Evolutionary conservation across 1,140 invertebrate genomes (phyloP), one percentile per base, ranked within the genome.

Genomic region (Harlomillsia oculata): DNA sequence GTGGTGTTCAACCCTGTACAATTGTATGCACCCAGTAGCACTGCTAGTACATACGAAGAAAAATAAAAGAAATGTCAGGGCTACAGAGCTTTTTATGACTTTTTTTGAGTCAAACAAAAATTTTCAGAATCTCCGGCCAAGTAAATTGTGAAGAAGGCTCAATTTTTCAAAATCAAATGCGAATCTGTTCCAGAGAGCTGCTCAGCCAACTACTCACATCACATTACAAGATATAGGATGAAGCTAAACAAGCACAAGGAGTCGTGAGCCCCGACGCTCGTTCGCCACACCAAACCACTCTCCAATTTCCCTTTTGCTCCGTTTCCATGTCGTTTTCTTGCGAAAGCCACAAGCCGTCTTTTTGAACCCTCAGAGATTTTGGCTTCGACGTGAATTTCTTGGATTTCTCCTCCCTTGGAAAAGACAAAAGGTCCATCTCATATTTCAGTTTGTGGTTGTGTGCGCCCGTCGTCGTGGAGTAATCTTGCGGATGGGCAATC

Each of bases 81-180:
- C 45, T 34, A 34, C 32, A 34, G 8, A 34, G 18, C 11, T 41
- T 41, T 20, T 9, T 9, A 11, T 41, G 18, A 11, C 23, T 48
- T 21, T 20, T 48, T 21, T 48, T 48, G 45, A 32, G 28, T 48
- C 45, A 48, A n/a, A 48, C 29, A 48, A 28, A 48, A 48, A 48
- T 48, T 30, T 48, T 48, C n/a, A n/a, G n/a, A n/a, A n/a, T n/a
- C n/a, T n/a, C n/a, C 36, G 30, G 30, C 45, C 30, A 48, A 48
- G 45, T 48, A 32, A 48, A 48, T 48, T 48, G 45, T 28, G 45
- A 28, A 48, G 45, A 48, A 30, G 45, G 45, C 45, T 48, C 45
- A 48, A 48, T 48, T 48, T 48, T 48, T 48, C 45, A 48, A 48
- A 48, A 48, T 48, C 45, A 48, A 48, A 48, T 48, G 45, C 36